Base-by-base conservation (phyloP, 2,113 vertebrate species). In the Synodontis membranacea region DNA sequence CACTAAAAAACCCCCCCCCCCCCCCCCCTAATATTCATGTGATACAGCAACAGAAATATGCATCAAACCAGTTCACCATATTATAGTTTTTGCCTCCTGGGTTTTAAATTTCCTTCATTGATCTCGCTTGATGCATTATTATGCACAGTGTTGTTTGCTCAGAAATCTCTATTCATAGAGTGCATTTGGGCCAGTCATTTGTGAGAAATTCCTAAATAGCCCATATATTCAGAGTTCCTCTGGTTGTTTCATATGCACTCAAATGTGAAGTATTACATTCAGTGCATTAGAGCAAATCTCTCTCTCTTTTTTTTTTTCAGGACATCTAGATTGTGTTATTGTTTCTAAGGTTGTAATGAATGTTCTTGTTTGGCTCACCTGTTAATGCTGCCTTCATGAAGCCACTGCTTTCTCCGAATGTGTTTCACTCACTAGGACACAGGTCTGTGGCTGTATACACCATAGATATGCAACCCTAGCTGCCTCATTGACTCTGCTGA, bases 61-160 rank as follows among this genome's bases (percentile, higher is more conserved):
- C 54, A 86, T 92, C 80, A 85, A 72, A 64, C 56, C 39, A 58
- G 62, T 76, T 89, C 76, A 88, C 85, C 39, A 56, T 52, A 84
- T 87, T 86, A 86, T 86, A 85, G 62, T 79, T 44, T 83, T 86
- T 86, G 72, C 74, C 86, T 84, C 82, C 9, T 85, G 82, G 78
- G 72, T 50, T 52, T 42, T 56, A 78, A 56, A 83, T 81, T 68
- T 81, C 62, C 54, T 34, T 87, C 60, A 54, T 85, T 23, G 54
- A 76, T 81, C 84, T 88, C 25, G 21, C 42, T 37, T 14, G 19
- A 72, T 23, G 81, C 76, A 86, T 75, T 88, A 54, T 87, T 83
- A 82, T 83, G 54, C 42, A 68, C 39, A 42, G 76, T 79, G 54
- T 81, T 87, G 42, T 83, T 70, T 75, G 80, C 31, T 84, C 75